Percentiles rank a stretch among this genome's conserved stretches.
These are phyloP conservation scores for Drosophila tropicalis DNA, from an alignment of 1,140 invertebrate genomes.

Conservation along the genomic window DNA sequence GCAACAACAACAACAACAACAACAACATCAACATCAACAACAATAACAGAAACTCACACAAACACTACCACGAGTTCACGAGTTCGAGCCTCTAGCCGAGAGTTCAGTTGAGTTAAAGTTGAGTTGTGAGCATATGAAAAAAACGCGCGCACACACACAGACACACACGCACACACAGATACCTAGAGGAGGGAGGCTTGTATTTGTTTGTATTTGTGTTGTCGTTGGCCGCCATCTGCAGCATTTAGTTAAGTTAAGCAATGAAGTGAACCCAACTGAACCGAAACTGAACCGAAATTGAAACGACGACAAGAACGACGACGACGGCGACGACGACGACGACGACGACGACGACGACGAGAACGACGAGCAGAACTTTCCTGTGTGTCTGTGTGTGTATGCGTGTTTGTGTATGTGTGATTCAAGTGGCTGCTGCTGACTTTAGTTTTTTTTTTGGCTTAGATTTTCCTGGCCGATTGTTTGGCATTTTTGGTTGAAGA, in stretches of 20 bases:
- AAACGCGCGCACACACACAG: slow-evolving; percentile 9
- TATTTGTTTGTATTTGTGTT: slow-evolving; percentile 35
- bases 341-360: slow-evolving; percentile 4
- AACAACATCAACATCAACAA: too few species aligned
- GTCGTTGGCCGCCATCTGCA: slow-evolving; percentile 54
- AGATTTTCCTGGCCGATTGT: slow-evolving; percentile 72
- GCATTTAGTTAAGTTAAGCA: slow-evolving; percentile 82
- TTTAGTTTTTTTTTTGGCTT: slow-evolving; percentile 42
- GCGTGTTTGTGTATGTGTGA: slow-evolving; percentile 51
- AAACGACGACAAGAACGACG: slow-evolving; percentile 55
- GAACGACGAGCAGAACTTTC: not conserved
- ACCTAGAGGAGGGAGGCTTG: not conserved
- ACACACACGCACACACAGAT: not conserved
- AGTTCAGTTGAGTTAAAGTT: slow-evolving; percentile 19
- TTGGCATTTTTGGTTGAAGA: slow-evolving; percentile 60
- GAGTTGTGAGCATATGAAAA: slow-evolving; percentile 15
- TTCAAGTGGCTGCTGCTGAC: slow-evolving; percentile 68
- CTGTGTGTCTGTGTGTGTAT: slow-evolving; percentile 24
- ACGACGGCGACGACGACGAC: too few species aligned
- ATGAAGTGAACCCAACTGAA: slow-evolving; percentile 79
- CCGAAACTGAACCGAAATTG: slow-evolving; percentile 74
- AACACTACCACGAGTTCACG: slow-evolving; percentile 46
- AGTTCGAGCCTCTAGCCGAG: slow-evolving; percentile 18
- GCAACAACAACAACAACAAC: too few species aligned
- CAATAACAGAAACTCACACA: slow-evolving; percentile 12